Conservation (phyloP, 2,888 invertebrate species). For the Timema podura region DNA sequence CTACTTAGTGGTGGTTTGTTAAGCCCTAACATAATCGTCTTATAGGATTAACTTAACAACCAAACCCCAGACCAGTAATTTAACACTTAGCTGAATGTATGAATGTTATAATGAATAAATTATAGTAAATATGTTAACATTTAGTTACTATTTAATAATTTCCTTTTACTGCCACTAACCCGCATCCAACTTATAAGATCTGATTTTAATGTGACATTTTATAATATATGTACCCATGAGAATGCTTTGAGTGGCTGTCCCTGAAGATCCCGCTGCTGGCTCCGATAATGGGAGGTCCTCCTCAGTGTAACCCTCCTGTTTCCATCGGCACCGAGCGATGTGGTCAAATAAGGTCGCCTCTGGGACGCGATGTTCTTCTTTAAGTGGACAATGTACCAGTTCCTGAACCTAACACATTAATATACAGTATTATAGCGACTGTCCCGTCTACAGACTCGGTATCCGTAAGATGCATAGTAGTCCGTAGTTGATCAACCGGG, state of each 20-base stretch:
- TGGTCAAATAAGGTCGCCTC: conserved; percentile 45
- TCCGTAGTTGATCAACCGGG: too few relatives aligned
- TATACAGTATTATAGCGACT: too few relatives aligned
- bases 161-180: background rate
- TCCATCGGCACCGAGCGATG: conserved; percentile 47
- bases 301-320: conserved; percentile 47
- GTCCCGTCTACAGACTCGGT: too few relatives aligned
- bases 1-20: too few relatives aligned
- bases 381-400: conserved; percentile 46
- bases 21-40: too few relatives aligned
- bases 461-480: too few relatives aligned
- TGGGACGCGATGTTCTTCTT: conserved; percentile 47
- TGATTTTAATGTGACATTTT: background rate
- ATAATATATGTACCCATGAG: conserved; percentile 33
- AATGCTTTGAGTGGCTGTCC: conserved; percentile 12
- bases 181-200: background rate
- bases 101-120: too few relatives aligned
- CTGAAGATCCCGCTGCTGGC: conserved; percentile 33
- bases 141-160: too few relatives aligned
- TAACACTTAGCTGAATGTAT: too few relatives aligned
- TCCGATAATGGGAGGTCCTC: conserved; percentile 47
- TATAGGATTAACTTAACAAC: too few relatives aligned
- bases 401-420: conserved; percentile 37
- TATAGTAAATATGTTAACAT: too few relatives aligned
- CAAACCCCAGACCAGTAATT: too few relatives aligned